Base-by-base conservation (phyloP, 2,113 vertebrate species). In the Misgurnus mizolepis region DNA sequence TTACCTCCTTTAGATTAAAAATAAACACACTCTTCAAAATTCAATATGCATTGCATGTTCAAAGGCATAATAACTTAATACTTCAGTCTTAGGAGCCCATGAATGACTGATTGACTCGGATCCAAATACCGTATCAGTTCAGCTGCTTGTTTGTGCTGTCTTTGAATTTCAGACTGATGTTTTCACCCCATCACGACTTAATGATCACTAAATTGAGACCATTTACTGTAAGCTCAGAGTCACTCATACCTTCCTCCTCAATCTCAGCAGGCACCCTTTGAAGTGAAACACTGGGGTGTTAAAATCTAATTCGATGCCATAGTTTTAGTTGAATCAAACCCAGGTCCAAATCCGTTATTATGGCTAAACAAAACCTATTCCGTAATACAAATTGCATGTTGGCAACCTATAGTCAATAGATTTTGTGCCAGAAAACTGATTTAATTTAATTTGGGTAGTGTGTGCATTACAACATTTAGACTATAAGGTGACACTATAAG, bases 1-100 rank as follows among this genome's bases (percentile, higher is more conserved):
- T 80, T 80, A 49, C 53, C 27, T 71, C 2, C 45, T 67, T 80
- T 64, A 17, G 55, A 55, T 40, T 49, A 53, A 56, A 67, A 73
- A 78, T 78, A 78, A 82, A 82, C 67, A 81, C 41, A 69, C 58
- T 69, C 66, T 22, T 22, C 22, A 22, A 34, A 69, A 47, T 69
- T 69, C 10, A 49, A 3, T 60, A 40, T 60, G 55, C 53, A 58
- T 58, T 69, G 14, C 50, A 39, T 61, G 55, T 58, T 58, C 17
- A 58, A n/a, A 58, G 55, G n/a, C 14, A 58, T 58, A 34, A 34
- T 34, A 8, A 58, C n/a, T 18, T 58, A 18, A 18, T 58, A 58
- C 55, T 17, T 58, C 17, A 58, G 18, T 58, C 55, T n/a, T 18
- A 58, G 17, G 6, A 3, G 55, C 70, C 56, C 43, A 6, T 8